phyloP scores from a whole-genome alignment of 2,888 invertebrate genomes.

The Platerodrilus igneus region DNA sequence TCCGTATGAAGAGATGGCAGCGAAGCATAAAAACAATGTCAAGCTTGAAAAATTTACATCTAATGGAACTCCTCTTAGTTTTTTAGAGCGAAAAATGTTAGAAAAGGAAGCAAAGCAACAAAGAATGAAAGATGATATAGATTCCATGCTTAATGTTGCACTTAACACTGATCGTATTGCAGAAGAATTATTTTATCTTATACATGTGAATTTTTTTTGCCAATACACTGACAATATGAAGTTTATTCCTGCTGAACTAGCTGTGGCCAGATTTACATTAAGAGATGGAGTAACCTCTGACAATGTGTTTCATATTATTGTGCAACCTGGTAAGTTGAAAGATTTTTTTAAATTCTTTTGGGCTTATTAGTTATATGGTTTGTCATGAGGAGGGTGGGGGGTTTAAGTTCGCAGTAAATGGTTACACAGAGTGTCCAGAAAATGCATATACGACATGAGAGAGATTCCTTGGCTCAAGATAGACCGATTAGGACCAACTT shows the following conservation, averaged over 20 bases:
- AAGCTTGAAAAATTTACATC: conserved; percentile 35
- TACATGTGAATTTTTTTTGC: conserved; percentile 45
- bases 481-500: too few species aligned
- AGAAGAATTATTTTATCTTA: conserved; percentile 37
- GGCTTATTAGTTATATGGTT: too few species aligned
- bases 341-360: too few species aligned
- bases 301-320: conserved; percentile 42
- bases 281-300: conserved; percentile 46
- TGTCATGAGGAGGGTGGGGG: too few species aligned
- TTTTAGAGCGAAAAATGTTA: conserved; percentile 27
- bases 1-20: conserved; percentile 36
- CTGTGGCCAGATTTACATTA: conserved; percentile 49
- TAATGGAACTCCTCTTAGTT: conserved; percentile 32
- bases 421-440: too few species aligned
- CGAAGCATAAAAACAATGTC: conserved; percentile 26
- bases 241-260: conserved; percentile 54
- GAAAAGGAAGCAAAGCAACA: conserved; percentile 24
- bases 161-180: conserved; percentile 14
- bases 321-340: conserved; percentile 46
- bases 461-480: too few species aligned
- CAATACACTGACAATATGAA: conserved; percentile 25
- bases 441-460: too few species aligned
- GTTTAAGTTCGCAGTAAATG: too few species aligned
- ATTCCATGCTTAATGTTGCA: conserved; percentile 13
- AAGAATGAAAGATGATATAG: conserved; percentile 16